These are phyloP conservation scores for Heliconius erato DNA, from an alignment of 2,888 invertebrate genomes.

Conservation along the genomic window DNA sequence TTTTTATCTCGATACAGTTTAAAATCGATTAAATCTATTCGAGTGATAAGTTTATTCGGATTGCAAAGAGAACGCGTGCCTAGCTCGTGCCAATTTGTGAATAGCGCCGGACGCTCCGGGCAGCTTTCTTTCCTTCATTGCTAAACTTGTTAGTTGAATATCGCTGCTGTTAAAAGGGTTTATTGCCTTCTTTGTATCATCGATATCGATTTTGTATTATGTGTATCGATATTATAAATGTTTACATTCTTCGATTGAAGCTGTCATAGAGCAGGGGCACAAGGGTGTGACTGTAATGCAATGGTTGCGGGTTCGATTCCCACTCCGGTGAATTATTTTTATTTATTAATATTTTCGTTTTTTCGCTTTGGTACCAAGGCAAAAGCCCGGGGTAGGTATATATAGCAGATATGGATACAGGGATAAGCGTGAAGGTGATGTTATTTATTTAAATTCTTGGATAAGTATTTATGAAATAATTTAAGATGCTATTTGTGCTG, in stretches of 20 bases:
- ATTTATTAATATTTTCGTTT: no score
- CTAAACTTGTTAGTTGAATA: conserved; percentile 83
- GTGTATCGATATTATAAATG: not conserved
- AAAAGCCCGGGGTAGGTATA: no score
- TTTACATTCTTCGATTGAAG: no score
- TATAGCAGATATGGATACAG: no score
- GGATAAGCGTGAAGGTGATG: no score
- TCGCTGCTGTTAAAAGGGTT: conserved; percentile 74
- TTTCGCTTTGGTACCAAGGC: no score
- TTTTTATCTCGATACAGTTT: conserved; percentile 37
- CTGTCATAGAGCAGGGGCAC: no score
- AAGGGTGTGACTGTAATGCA: no score
- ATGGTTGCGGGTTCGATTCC: no score
- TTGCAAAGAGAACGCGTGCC: conserved; percentile 71
- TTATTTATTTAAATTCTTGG: no score
- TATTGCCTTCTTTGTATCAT: conserved; percentile 53
- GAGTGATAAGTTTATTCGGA: conserved; percentile 58
- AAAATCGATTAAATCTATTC: conserved; percentile 51
- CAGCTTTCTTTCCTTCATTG: conserved; percentile 84
- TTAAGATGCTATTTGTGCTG: not conserved
- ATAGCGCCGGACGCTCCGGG: conserved; percentile 81
- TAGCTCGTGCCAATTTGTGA: conserved; percentile 85
- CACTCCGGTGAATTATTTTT: no score
- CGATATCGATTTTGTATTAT: conserved; percentile 62
- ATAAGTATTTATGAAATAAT: not conserved